Base-by-base conservation (phyloP, 2,888 invertebrate genomes). In the Ochropleura leucogaster region DNA sequence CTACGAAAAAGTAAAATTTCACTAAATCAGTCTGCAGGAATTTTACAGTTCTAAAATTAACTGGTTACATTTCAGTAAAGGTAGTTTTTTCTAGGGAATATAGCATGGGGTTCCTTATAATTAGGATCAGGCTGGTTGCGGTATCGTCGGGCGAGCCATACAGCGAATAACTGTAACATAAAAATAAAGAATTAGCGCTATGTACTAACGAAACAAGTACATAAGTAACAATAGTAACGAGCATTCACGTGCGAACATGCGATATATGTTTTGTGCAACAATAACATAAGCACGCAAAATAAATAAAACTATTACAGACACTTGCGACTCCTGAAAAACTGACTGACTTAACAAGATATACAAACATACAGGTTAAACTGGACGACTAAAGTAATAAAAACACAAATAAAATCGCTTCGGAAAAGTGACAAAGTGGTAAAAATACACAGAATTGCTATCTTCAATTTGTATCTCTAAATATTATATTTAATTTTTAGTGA, bases 41-140 rank as follows among this genome's bases (percentile, higher is more conserved):
- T 60, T 78, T 77, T 79, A 73, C 66, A 82, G 68, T 77, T 80
- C 75, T 75, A 74, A 71, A 67, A 64, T 20, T 40, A 77, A 74
- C 20, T 69, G 59, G 57, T 70, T 63, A 9, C 30, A 64, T 59
- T 78, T 79, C 89, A 97, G 89, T 97, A 96, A 82, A 97, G 93
- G 89, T 97, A 97, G 91, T 97, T 95, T 88, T 97, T 93, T 83
- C 96, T 94, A 79, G 98, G 98, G 93, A 98, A 98, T 89, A 98
- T 97, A 89, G 98, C 98, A 89, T 98, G 98, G 73, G 98, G 97
- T 90, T 97, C 97, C 94, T 98, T 97, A 93, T 98, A 97, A 90
- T 97, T 96, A 77, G 98, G 98, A 95, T 98, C 98, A 75, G 98
- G 97, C 93, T 98, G 98, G 95, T 98, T 98, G 92, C 98, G 97